Percentiles rank a stretch among this genome's conserved stretches.
Evolutionary conservation across 2,888 invertebrate species (phyloP).

Genomic region (Hoplodrina ambigua): DNA sequence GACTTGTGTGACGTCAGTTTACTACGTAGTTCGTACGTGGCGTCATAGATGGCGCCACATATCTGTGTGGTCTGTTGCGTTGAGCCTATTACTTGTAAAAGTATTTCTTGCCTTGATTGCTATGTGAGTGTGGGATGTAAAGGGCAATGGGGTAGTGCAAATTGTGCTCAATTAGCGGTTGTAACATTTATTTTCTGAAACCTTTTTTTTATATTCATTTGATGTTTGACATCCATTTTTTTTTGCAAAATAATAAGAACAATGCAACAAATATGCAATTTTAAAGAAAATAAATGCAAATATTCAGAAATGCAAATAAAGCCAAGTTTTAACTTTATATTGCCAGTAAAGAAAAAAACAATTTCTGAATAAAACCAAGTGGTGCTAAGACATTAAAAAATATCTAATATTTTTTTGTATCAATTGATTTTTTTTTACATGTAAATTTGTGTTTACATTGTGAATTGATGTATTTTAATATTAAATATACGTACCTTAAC

Average conservation of each 20-base stretch:
- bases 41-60: background rate
- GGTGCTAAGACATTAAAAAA: constrained; percentile 78
- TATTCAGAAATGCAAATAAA: background rate
- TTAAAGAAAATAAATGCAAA: too few species aligned
- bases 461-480: constrained; percentile 77
- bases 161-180: constrained; percentile 79
- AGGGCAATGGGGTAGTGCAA: constrained; percentile 75
- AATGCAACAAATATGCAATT: background rate
- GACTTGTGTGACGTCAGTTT: background rate
- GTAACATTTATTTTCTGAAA: constrained; percentile 58
- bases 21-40: background rate
- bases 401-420: constrained; percentile 70
- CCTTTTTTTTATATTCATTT: constrained; percentile 6
- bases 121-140: constrained; percentile 78
- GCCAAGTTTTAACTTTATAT: background rate
- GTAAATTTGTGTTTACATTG: constrained; percentile 78
- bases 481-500: constrained; percentile 84
- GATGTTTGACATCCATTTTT: background rate
- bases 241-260: background rate
- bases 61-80: background rate
- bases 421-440: constrained; percentile 66
- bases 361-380: constrained; percentile 59
- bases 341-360: constrained; percentile 39
- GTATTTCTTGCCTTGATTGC: constrained; percentile 84
- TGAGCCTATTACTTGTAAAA: constrained; percentile 19